These are phyloP conservation scores for Desmophyllum pertusum DNA, from an alignment of 92 coral and sea anemone genomes.

Conservation along the genomic window DNA sequence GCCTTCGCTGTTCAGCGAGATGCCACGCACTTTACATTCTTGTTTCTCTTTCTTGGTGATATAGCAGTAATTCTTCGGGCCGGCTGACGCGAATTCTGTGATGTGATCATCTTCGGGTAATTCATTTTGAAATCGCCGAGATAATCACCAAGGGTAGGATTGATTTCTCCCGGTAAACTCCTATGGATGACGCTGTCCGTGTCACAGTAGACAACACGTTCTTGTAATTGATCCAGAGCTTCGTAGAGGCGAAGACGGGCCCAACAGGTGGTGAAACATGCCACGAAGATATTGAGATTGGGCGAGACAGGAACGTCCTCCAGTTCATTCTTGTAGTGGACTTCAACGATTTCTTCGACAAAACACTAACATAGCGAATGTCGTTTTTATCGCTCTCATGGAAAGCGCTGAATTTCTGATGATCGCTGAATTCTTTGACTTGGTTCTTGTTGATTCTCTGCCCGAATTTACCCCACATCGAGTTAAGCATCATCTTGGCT, in stretches of 20 bases:
- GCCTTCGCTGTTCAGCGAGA: neutral
- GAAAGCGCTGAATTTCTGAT: neutral
- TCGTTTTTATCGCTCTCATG: neutral
- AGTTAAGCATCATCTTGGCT: slow-evolving; percentile 25
- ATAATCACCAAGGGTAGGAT: too few species aligned
- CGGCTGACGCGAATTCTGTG: too few species aligned
- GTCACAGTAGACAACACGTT: too few species aligned
- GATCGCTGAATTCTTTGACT: neutral
- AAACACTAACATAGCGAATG: neutral
- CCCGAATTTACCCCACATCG: slow-evolving; percentile 38
- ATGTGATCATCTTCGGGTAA: neutral
- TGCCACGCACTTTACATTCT: neutral
- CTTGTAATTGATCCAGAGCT: neutral
- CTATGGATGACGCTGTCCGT: too few species aligned
- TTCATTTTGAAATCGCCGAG: too few species aligned
- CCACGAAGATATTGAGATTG: neutral
- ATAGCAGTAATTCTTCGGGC: neutral
- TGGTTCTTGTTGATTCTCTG: neutral
- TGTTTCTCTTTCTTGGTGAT: too few species aligned
- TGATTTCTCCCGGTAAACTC: too few species aligned
- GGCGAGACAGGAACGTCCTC: too few species aligned
- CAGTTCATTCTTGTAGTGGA: too few species aligned
- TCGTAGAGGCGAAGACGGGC: neutral
- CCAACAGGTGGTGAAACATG: neutral
- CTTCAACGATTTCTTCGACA: neutral